phyloP scores from a whole-genome alignment of 2,888 invertebrate species.

The Acronicta psi region DNA sequence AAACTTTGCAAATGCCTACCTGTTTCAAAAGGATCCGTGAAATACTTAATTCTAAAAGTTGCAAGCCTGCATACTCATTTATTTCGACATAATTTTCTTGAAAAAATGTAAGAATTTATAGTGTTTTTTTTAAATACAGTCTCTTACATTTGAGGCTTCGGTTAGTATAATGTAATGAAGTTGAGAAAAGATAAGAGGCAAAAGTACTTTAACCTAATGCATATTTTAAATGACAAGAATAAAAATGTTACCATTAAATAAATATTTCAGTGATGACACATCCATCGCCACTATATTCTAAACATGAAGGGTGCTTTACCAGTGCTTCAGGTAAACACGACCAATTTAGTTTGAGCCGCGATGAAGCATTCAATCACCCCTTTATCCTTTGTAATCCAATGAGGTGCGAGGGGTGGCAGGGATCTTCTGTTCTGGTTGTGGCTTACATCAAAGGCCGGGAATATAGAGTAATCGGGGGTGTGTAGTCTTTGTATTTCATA shows the following conservation, averaged over 20 bases:
- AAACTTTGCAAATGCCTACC: too few relatives aligned
- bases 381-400: slow-evolving; percentile 73
- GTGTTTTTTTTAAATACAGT: too few relatives aligned
- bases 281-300: slow-evolving; percentile 60
- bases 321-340: slow-evolving; percentile 78
- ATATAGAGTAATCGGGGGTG: slow-evolving; percentile 66
- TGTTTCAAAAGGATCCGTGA: too few relatives aligned
- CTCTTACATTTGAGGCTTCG: too few relatives aligned
- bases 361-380: slow-evolving; percentile 74
- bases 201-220: too few relatives aligned
- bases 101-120: too few relatives aligned
- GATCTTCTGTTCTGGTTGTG: slow-evolving; percentile 62
- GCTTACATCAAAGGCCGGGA: slow-evolving; percentile 64
- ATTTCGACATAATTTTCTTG: too few relatives aligned
- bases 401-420: slow-evolving; percentile 61
- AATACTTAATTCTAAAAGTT: too few relatives aligned
- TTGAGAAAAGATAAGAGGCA: too few relatives aligned
- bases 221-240: background rate
- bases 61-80: too few relatives aligned
- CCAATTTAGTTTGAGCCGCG: slow-evolving; percentile 71
- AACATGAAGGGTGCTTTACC: slow-evolving; percentile 71
- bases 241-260: background rate
- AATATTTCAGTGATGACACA: slow-evolving; percentile 42
- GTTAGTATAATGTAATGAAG: too few relatives aligned
- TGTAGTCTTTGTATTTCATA: slow-evolving; percentile 72